Percentiles rank a stretch among this genome's conserved stretches.
Conservation (phyloP, 1,140 invertebrate genomes). For the Cotesia glomerata region DNA sequence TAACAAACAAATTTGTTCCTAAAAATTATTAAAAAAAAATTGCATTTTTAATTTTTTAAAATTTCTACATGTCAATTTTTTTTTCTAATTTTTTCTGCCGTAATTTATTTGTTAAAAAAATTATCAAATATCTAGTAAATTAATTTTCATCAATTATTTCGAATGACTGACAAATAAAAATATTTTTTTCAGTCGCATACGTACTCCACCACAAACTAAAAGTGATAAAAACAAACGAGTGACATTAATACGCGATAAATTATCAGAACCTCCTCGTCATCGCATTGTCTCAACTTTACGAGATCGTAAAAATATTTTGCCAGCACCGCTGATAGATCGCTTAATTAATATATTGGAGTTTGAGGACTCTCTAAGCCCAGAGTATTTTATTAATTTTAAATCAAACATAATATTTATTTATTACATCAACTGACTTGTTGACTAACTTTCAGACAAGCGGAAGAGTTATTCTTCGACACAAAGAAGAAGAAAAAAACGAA, state of each 20-base stretch:
- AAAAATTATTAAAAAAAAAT: too few relatives aligned
- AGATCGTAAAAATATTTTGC: slow-evolving; percentile 37
- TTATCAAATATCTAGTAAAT: not conserved
- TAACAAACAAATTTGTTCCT: too few relatives aligned
- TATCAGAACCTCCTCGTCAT: slow-evolving; percentile 49
- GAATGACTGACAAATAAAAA: too few relatives aligned
- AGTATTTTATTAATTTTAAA: slow-evolving; percentile 44
- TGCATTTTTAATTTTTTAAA: too few relatives aligned
- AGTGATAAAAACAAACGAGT: slow-evolving; percentile 34
- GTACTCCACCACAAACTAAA: slow-evolving; percentile 32
- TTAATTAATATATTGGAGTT: slow-evolving; percentile 49
- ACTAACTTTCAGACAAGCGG: slow-evolving; percentile 48
- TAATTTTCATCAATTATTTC: not conserved
- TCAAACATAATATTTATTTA: too few relatives aligned
- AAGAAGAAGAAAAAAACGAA: slow-evolving; percentile 31
- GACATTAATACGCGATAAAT: slow-evolving; percentile 39
- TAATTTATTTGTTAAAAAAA: too few relatives aligned
- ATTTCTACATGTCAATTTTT: too few relatives aligned
- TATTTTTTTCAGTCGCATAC: slow-evolving; percentile 37
- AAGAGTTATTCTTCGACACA: slow-evolving; percentile 30
- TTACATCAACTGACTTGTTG: not conserved
- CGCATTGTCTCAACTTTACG: slow-evolving; percentile 44
- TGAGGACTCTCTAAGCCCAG: slow-evolving; percentile 49
- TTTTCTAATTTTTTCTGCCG: too few relatives aligned
- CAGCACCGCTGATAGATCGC: slow-evolving; percentile 45